Conservation (phyloP, 2,113 vertebrate genomes). For the Potamarius usumacintae region DNA sequence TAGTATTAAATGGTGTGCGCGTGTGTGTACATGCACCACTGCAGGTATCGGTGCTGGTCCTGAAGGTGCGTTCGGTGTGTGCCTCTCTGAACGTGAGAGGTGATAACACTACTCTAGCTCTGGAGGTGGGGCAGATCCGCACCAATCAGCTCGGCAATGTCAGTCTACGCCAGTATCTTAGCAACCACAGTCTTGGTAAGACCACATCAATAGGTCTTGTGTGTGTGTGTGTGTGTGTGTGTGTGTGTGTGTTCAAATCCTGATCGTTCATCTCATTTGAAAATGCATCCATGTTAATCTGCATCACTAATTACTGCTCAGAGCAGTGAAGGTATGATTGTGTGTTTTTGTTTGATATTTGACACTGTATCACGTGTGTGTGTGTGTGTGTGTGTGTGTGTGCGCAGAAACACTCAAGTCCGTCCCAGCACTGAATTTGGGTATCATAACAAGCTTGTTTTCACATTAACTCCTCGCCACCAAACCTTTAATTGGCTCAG, state of each 20-base stretch:
- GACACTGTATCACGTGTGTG: background rate
- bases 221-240: slow-evolving; percentile 23
- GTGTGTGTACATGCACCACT: background rate
- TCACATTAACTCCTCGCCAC: background rate
- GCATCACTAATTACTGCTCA: slow-evolving; percentile 36
- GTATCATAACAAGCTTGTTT: background rate
- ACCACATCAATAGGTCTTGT: slow-evolving; percentile 56
- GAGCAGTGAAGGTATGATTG: slow-evolving; percentile 22
- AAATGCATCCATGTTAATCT: slow-evolving; percentile 45
- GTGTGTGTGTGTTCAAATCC: slow-evolving; percentile 2
- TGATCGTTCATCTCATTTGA: background rate
- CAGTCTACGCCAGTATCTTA: slow-evolving; percentile 89
- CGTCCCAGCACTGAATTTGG: background rate
- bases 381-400: background rate
- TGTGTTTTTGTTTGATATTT: background rate
- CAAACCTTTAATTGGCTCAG: background rate
- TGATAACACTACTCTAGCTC: slow-evolving; percentile 84
- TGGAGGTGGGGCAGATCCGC: slow-evolving; percentile 84
- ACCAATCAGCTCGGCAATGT: slow-evolving; percentile 90
- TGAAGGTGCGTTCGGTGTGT: slow-evolving; percentile 88
- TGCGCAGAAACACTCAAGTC: background rate
- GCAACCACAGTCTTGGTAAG: slow-evolving; percentile 88
- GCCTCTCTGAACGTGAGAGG: slow-evolving; percentile 86
- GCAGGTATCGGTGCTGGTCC: slow-evolving; percentile 93
- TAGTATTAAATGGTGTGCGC: background rate